These are phyloP conservation scores for Boulengeromyrus knoepffleri DNA, from an alignment of 2,113 vertebrate species.

Conservation along the genomic window DNA sequence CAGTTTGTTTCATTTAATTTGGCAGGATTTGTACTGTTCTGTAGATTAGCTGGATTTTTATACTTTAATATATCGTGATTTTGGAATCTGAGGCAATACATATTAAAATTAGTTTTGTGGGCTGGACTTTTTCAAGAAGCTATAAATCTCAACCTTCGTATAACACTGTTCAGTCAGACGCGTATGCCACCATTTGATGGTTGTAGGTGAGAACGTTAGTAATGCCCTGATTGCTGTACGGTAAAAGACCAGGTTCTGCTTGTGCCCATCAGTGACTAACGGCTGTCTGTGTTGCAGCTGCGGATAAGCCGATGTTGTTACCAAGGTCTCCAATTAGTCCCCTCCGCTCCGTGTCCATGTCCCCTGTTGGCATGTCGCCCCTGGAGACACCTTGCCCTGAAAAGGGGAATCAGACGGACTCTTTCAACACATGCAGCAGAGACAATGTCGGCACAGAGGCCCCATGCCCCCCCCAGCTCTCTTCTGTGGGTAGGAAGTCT, in stretches of 20 bases:
- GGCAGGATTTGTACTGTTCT: background rate
- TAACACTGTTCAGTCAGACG: background rate
- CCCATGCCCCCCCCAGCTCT: slow-evolving; percentile 18
- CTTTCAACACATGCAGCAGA: slow-evolving; percentile 33
- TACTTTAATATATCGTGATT: background rate
- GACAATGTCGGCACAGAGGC: slow-evolving; percentile 16
- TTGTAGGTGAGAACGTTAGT: background rate
- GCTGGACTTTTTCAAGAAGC: background rate
- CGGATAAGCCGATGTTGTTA: slow-evolving; percentile 39
- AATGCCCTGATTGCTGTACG: background rate
- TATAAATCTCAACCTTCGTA: background rate
- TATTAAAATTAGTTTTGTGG: background rate
- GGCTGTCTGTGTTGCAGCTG: background rate
- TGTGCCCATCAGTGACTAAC: background rate
- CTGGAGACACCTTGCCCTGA: slow-evolving; percentile 37
- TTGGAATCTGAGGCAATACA: background rate
- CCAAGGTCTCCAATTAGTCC: slow-evolving; percentile 45
- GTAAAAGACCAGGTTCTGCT: background rate
- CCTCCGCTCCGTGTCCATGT: slow-evolving; percentile 39
- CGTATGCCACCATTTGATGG: background rate
- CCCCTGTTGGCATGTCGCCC: slow-evolving; percentile 33
- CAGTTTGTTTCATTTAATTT: background rate
- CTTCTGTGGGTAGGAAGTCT: slow-evolving; percentile 11
- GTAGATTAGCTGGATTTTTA: background rate
- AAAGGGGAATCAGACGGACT: slow-evolving; percentile 25